phyloP scores from a whole-genome alignment of 2,888 invertebrate species.

The Ferrisia virgata region DNA sequence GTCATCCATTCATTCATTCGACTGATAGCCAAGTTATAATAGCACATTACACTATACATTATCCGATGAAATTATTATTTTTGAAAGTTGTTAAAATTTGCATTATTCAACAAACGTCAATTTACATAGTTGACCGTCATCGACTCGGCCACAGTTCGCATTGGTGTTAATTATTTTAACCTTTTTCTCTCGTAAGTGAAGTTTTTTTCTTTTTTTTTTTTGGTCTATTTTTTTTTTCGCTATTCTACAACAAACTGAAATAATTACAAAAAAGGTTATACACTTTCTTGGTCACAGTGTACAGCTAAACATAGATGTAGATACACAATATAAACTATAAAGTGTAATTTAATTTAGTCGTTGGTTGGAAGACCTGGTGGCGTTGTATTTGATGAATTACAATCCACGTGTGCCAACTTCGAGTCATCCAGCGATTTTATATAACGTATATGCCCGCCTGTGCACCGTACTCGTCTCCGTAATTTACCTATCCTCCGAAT shows the following conservation, averaged over 20 bases:
- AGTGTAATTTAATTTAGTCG: neutral
- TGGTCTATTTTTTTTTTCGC: no score
- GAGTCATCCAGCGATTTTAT: neutral
- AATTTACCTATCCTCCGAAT: neutral
- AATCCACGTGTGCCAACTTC: neutral
- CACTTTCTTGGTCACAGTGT: neutral
- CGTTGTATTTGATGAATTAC: neutral
- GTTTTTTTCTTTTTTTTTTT: neutral
- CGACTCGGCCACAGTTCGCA: neutral
- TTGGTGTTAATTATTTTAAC: constrained; percentile 14
- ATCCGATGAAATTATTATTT: neutral
- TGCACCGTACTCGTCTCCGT: neutral
- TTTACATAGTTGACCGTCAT: neutral
- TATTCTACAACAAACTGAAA: neutral
- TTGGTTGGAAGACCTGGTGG: neutral
- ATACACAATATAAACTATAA: neutral
- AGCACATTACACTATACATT: no score
- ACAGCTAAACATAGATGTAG: neutral
- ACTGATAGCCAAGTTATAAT: neutral
- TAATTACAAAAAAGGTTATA: neutral
- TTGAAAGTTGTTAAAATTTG: neutral
- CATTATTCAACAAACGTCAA: constrained; percentile 14
- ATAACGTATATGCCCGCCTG: neutral
- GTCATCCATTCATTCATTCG: no score
- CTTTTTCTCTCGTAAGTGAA: neutral